These are phyloP conservation scores for Proteles cristata DNA, from an alignment of 2,113 vertebrate genomes.

Conservation along the genomic window DNA sequence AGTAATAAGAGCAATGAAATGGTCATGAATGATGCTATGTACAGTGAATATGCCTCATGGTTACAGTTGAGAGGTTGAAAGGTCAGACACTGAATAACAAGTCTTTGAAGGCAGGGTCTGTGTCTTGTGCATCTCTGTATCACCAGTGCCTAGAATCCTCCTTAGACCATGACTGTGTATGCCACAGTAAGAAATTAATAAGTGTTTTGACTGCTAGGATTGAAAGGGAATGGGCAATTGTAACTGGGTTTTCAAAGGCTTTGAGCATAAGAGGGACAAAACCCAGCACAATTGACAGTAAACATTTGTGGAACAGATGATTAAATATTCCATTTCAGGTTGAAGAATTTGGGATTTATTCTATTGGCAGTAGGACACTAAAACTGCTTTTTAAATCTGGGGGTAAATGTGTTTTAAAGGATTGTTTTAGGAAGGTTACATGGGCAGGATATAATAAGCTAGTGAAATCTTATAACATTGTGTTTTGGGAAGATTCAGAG, in stretches of 20 bases:
- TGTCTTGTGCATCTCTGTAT: neutral
- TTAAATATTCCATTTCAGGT: constrained; percentile 35
- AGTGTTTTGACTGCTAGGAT: neutral
- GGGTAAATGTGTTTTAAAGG: neutral
- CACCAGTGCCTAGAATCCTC: neutral
- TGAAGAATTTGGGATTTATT: constrained; percentile 46
- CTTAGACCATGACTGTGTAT: neutral
- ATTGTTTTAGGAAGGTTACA: constrained; percentile 12
- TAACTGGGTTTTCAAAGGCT: constrained; percentile 34
- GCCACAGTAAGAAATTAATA: neutral
- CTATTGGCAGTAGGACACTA: neutral
- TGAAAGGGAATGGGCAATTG: neutral
- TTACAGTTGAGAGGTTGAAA: neutral
- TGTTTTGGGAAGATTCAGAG: constrained; percentile 26
- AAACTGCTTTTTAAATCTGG: constrained; percentile 32
- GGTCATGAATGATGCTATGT: neutral
- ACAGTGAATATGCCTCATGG: neutral
- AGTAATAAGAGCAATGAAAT: neutral
- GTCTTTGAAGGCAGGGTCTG: neutral
- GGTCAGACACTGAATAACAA: neutral
- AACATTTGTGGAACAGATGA: constrained; percentile 18
- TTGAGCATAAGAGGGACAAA: neutral
- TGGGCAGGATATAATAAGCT: neutral
- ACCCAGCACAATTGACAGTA: neutral
- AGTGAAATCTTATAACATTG: constrained; percentile 16